A percentile compares a stretch with the other conserved stretches of the same genome.
These are phyloP conservation scores for Brenthis hecate DNA, from an alignment of 2,888 invertebrate species.

Conservation along the genomic window DNA sequence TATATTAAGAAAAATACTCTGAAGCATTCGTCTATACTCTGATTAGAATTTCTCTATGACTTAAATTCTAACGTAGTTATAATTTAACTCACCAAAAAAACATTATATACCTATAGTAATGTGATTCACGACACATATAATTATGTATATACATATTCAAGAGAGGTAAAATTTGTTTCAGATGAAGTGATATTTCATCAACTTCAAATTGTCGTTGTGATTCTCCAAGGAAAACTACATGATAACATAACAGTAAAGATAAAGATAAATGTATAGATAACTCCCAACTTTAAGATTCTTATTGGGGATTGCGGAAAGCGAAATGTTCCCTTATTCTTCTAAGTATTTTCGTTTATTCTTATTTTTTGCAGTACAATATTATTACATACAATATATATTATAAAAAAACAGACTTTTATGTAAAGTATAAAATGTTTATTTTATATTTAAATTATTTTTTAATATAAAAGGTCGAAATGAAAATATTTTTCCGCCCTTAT, in stretches of 20 bases:
- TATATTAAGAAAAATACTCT: neutral
- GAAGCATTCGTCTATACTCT: neutral
- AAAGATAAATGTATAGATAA: slow-evolving; percentile 26
- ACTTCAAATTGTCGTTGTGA: slow-evolving; percentile 5
- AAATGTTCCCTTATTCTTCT: slow-evolving; percentile 12
- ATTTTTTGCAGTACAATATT: neutral
- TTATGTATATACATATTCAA: neutral
- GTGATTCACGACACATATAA: neutral
- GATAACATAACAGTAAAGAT: slow-evolving; percentile 31
- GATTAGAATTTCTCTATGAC: too few relatives aligned
- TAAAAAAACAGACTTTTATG: too few relatives aligned
- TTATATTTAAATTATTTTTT: too few relatives aligned
- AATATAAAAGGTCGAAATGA: too few relatives aligned
- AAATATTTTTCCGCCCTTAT: too few relatives aligned
- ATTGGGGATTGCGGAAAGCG: slow-evolving; percentile 22
- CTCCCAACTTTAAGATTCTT: slow-evolving; percentile 23
- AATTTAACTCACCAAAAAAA: too few relatives aligned
- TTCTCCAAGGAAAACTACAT: slow-evolving; percentile 21
- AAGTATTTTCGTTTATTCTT: neutral
- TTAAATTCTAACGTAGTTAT: too few relatives aligned
- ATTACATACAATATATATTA: too few relatives aligned
- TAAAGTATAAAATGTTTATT: too few relatives aligned
- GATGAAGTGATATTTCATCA: slow-evolving; percentile 16
- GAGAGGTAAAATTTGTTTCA: neutral
- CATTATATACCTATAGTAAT: neutral